Base-by-base conservation (phyloP, 2,113 vertebrate species). In the Ascaphus truei region DNA sequence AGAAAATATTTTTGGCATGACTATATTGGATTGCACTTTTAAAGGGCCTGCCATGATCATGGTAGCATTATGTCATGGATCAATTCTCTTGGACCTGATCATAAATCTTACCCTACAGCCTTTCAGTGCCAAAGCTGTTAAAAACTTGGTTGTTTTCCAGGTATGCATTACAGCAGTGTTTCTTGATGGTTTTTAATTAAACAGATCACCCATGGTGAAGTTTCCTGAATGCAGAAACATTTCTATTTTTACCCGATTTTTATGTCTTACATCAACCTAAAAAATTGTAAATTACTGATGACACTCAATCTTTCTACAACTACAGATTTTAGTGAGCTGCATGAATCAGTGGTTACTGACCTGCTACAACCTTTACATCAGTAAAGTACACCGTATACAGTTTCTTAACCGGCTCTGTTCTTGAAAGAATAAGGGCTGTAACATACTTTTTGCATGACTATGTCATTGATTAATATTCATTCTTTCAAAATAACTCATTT, bases 31-130 rank as follows among this genome's bases (percentile, higher is more conserved):
- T 48, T 60, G 41, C 43, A 51, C 66, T 68, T 68, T 68, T 34
- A 59, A 68, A 59, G 66, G 23, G 66, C 20, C 55, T 68, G 66
- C 48, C 55, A 60, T 68, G 66, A 41, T 43, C 39, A 23, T 50
- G 51, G 66, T 59, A 37, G 23, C 55, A 50, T 68, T 68, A 68
- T 59, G 66, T 68, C 67, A 71, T 58, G 56, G 57, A 31, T 71
- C 67, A 71, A 61, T 60, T 61, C 57, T 71, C 47, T 37, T 61
- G 66, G 48, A 66, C 63, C 63, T 52, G 63, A 66, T 66, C 63
- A 55, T 66, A 66, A 66, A 66, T 66, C 55, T 66, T 4, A 71
- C 67, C 67, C 67, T 60, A 71, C 61, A 71, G 67, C 34, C 47
- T 71, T 71, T 61, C 45, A n/a, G 31, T 22, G 56, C 67, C 55